Conservation (phyloP, 2,113 vertebrate genomes). For the Cyphomyrus plagiostoma region DNA sequence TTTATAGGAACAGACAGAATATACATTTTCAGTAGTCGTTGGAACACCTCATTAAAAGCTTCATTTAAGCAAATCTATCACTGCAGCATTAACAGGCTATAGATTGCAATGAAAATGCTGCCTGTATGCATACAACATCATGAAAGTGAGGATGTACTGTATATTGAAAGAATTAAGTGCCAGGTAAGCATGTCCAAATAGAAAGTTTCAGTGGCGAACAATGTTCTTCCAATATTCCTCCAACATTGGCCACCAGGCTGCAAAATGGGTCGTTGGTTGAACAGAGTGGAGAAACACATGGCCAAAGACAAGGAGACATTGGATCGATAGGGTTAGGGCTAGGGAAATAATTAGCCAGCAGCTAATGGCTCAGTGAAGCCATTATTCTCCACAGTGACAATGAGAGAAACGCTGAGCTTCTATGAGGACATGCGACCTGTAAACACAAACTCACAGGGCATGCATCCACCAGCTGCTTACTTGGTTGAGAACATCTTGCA, state of each 20-base stretch:
- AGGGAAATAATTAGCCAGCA: slow-evolving; percentile 22
- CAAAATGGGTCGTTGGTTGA: not conserved
- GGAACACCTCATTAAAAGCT: not conserved
- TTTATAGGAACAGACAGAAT: not conserved
- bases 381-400: not conserved
- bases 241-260: not conserved
- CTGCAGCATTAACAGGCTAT: not conserved
- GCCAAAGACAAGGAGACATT: slow-evolving; percentile 20
- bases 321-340: not conserved
- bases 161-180: not conserved
- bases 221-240: not conserved
- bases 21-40: not conserved
- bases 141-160: not conserved
- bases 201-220: not conserved
- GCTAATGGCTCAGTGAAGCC: slow-evolving; percentile 1
- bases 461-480: slow-evolving; percentile 65
- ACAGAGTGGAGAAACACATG: slow-evolving; percentile 26
- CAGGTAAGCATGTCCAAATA: slow-evolving; percentile 9
- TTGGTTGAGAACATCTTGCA: slow-evolving; percentile 75
- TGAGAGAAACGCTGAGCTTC: slow-evolving; percentile 22
- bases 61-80: not conserved
- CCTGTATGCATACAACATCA: not conserved
- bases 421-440: slow-evolving; percentile 54
- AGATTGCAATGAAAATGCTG: not conserved
- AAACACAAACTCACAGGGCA: slow-evolving; percentile 58